phyloP scores from a whole-genome alignment of 2,797 vertebrate species.

The Pygocentrus nattereri region DNA sequence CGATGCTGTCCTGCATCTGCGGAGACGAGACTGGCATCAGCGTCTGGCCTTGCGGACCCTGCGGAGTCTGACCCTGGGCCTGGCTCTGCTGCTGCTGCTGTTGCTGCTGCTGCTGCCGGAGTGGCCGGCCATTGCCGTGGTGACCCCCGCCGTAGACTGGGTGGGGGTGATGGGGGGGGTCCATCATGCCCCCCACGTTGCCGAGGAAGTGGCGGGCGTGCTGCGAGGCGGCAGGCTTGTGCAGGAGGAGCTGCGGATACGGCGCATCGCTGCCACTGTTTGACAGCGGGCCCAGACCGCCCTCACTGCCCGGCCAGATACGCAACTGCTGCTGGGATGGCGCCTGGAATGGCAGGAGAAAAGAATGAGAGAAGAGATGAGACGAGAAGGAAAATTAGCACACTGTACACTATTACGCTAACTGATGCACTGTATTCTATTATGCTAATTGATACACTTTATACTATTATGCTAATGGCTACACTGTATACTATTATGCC shows the following conservation, averaged over 20 bases:
- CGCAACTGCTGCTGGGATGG: constrained; percentile 90
- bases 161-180: constrained; percentile 85
- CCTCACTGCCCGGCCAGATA: constrained; percentile 91
- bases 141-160: constrained; percentile 83
- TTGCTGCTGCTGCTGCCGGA: constrained; percentile 80
- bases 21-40: constrained; percentile 83
- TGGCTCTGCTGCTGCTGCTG: constrained; percentile 73
- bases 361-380: background rate
- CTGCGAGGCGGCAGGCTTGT: constrained; percentile 86
- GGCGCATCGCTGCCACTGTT: constrained; percentile 79
- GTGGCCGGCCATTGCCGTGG: constrained; percentile 82
- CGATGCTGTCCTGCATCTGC: constrained; percentile 89
- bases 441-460: too few species aligned
- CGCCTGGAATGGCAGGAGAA: constrained; percentile 70
- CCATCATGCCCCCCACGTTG: constrained; percentile 68
- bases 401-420: too few species aligned
- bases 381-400: background rate
- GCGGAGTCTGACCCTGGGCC: constrained; percentile 71
- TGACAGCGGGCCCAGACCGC: constrained; percentile 77
- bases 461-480: too few species aligned
- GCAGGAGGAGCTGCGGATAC: constrained; percentile 89
- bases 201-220: constrained; percentile 86
- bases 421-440: too few species aligned
- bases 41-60: constrained; percentile 70
- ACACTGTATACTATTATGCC: background rate